phyloP scores from a whole-genome alignment of 2,113 vertebrate genomes.

The Grantiella picta region DNA sequence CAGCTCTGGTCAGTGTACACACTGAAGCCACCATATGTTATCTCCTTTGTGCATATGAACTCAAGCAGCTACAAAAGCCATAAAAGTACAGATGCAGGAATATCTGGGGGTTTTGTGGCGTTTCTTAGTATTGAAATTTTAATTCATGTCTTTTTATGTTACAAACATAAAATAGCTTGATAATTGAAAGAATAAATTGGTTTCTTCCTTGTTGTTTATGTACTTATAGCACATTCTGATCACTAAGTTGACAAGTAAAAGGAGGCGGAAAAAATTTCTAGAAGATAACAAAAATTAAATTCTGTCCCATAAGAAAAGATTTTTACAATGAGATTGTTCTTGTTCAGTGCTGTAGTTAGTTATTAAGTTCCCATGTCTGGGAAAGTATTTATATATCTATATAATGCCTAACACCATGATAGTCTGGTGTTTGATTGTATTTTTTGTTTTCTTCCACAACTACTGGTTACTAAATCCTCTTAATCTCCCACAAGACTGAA shows the following conservation, averaged over 20 bases:
- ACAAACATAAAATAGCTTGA: not conserved
- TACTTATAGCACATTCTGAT: not conserved
- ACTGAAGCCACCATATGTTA: not conserved
- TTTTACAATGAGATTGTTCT: not conserved
- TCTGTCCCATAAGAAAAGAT: not conserved
- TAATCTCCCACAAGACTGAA: not conserved
- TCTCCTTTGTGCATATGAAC: not conserved
- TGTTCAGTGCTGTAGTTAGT: not conserved
- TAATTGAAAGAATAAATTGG: not conserved
- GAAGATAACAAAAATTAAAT: not conserved
- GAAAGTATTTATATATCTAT: not conserved
- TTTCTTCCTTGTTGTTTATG: not conserved
- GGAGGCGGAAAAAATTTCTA: not conserved
- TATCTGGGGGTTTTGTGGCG: fast-evolving
- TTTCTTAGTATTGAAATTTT: not conserved
- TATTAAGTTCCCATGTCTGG: not conserved
- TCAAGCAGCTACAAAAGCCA: not conserved
- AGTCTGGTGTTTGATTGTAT: not conserved
- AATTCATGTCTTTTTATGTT: not conserved
- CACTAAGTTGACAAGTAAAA: not conserved
- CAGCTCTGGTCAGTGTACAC: not conserved
- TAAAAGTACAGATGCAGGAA: not conserved
- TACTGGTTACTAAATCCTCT: not conserved
- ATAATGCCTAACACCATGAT: not conserved
- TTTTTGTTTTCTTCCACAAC: not conserved